Base-by-base conservation (phyloP, 1,140 invertebrate species). In the Manduca sexta region DNA sequence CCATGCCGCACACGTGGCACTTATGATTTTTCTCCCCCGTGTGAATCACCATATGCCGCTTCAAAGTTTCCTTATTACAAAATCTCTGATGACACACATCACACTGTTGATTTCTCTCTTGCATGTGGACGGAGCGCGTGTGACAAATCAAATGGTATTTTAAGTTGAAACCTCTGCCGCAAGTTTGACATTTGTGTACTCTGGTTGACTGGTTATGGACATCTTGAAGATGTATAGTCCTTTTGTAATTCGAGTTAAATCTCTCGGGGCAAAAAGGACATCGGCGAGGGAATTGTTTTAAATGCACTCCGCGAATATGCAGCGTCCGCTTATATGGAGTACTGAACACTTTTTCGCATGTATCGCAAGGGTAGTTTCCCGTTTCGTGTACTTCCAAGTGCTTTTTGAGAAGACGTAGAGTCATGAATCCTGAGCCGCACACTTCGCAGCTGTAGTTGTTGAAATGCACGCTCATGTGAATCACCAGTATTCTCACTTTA, bases 11-110 rank as follows among this genome's bases (percentile, higher is more conserved):
- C 1, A 89, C 75, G 18, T 90, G 88, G 63, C 93, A 94, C 0
- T 90, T 88, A 55, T 91, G 91, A 8, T 93, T 92, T 42, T 93
- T 93, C 53, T 93, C 91, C 0, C 92, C 92, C 0, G 90, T 91
- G 56, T 94, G 93, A 13, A 88, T 84, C 2, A 88, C 84, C 57
- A 87, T 84, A 41, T 89, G 88, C 33, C 87, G 67, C 44, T 78
- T 81, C 30, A 83, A 46, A 0, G 76, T 75, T 29, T 83, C 73
- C 46, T 88, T 88, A 15, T 87, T 74, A 35, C 82, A 88, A 57
- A 87, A 88, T 56, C 83, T 78, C 50, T 86, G 85, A 1, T 80
- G 69, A 14, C 83, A 86, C 0, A 80, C 43, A 33, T 81, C 75
- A 44, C 82, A 86, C 47, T 79, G 75, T 37, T 84, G 79, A 38